phyloP scores from a whole-genome alignment of 2,113 vertebrate genomes.

The Sorex fumeus region DNA sequence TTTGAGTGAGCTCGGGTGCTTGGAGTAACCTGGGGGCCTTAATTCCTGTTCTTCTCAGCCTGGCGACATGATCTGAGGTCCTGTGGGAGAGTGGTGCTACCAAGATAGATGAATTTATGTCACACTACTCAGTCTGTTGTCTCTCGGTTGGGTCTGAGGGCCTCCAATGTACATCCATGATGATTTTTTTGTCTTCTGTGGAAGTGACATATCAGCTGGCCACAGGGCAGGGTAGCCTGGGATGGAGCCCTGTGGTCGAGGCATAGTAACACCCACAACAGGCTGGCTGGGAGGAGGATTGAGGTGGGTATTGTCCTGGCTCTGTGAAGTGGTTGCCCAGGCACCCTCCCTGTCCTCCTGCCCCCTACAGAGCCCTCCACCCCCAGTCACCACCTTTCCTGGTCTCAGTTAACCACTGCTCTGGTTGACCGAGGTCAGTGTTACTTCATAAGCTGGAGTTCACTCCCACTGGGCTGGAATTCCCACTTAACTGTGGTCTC shows the following conservation, averaged over 20 bases:
- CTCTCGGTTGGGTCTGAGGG: slow-evolving; percentile 79
- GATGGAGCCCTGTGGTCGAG: slow-evolving; percentile 84
- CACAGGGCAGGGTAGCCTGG: slow-evolving; percentile 89
- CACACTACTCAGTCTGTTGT: neutral
- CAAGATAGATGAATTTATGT: neutral
- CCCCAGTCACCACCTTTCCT: slow-evolving; percentile 68
- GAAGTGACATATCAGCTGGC: slow-evolving; percentile 90
- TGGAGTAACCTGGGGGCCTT: neutral
- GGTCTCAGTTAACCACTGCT: neutral
- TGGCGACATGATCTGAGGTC: too few relatives aligned
- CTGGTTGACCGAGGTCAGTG: slow-evolving; percentile 86
- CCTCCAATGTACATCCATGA: slow-evolving; percentile 82
- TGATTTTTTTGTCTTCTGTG: slow-evolving; percentile 85
- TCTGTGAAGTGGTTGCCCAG: slow-evolving; percentile 79
- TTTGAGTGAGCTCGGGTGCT: neutral
- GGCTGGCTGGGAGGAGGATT: slow-evolving; percentile 82
- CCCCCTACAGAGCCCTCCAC: neutral
- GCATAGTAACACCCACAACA: slow-evolving; percentile 77
- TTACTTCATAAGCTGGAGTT: slow-evolving; percentile 88
- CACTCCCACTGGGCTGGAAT: slow-evolving; percentile 89
- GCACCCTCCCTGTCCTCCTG: slow-evolving; percentile 17
- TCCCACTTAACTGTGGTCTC: slow-evolving; percentile 92
- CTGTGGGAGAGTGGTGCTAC: neutral
- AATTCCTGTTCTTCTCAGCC: neutral
- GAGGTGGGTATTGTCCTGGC: neutral